A percentile compares a stretch with the other conserved stretches of the same genome.
Evolutionary conservation across 2,113 vertebrate genomes (phyloP).

Genomic region (Myrmophylax atrothorax): DNA sequence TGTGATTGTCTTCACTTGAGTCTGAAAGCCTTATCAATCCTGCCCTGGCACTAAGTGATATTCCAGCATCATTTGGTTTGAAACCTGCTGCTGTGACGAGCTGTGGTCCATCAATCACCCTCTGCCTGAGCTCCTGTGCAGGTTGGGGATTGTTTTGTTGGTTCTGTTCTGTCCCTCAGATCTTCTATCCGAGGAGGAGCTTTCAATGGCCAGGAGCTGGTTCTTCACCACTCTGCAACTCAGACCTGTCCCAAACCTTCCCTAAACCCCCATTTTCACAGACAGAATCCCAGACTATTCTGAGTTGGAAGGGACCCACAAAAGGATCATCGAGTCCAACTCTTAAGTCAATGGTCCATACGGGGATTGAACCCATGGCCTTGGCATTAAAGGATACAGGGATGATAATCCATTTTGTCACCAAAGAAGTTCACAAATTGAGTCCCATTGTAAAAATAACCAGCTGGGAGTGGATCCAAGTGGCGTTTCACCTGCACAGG

Average conservation of each 20-base stretch:
- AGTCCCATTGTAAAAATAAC: conserved; percentile 93
- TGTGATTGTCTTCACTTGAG: background rate
- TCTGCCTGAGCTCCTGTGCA: background rate
- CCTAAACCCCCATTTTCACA: background rate
- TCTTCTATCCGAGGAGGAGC: background rate
- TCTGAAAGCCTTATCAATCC: background rate
- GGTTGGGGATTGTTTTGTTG: background rate
- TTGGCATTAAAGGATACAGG: conserved; percentile 94
- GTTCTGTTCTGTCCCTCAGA: background rate
- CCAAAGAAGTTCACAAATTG: conserved; percentile 94
- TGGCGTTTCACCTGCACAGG: conserved; percentile 80
- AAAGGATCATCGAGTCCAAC: too few species aligned
- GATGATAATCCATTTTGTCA: conserved; percentile 89
- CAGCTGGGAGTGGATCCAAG: conserved; percentile 89
- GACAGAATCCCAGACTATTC: too few species aligned
- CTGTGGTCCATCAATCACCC: background rate
- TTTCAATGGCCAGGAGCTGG: background rate
- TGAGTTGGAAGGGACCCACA: too few species aligned
- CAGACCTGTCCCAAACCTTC: conserved; percentile 26
- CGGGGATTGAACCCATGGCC: too few species aligned
- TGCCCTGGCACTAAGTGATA: background rate
- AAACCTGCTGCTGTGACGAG: background rate
- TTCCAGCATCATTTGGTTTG: background rate
- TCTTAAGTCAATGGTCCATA: too few species aligned
- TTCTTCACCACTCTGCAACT: background rate